These are phyloP conservation scores for Acipenser ruthenus DNA, from an alignment of 2,797 vertebrate species.

Conservation along the genomic window DNA sequence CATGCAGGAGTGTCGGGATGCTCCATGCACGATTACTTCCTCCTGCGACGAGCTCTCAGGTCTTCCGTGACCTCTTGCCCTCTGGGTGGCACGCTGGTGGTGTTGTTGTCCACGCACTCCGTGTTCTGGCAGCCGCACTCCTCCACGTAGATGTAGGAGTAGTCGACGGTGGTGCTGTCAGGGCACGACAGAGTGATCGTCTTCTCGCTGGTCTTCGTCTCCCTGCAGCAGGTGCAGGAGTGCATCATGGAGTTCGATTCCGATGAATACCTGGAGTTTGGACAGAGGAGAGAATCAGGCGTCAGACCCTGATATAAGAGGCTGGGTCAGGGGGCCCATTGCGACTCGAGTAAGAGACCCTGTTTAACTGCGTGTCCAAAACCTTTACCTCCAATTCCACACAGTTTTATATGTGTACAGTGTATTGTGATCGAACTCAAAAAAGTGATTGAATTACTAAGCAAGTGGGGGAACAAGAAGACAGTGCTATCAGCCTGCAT, in stretches of 20 bases:
- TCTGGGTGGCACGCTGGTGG: background rate
- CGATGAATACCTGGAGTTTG: slow-evolving; percentile 62
- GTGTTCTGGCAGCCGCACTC: slow-evolving; percentile 55
- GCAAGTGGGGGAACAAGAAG: too few species aligned
- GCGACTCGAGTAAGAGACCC: too few species aligned
- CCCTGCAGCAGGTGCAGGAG: slow-evolving; percentile 74
- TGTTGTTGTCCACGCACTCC: slow-evolving; percentile 25
- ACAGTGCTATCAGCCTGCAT: background rate
- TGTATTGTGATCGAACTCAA: too few species aligned
- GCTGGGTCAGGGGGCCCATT: too few species aligned
- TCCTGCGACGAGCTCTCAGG: background rate
- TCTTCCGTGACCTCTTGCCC: slow-evolving; percentile 23
- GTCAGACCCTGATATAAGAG: background rate
- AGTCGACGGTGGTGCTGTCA: slow-evolving; percentile 37
- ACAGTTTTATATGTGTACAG: too few species aligned
- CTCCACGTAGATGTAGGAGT: slow-evolving; percentile 55
- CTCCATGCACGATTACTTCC: background rate
- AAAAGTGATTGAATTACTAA: too few species aligned
- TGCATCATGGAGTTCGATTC: slow-evolving; percentile 54
- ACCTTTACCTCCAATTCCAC: too few species aligned
- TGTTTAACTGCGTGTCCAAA: too few species aligned
- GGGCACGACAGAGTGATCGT: slow-evolving; percentile 59
- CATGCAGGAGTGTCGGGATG: background rate
- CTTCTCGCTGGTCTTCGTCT: slow-evolving; percentile 46
- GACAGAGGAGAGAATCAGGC: background rate